These are phyloP conservation scores for Triplophysa bombifrons DNA, from an alignment of 2,797 vertebrate genomes.

Conservation along the genomic window DNA sequence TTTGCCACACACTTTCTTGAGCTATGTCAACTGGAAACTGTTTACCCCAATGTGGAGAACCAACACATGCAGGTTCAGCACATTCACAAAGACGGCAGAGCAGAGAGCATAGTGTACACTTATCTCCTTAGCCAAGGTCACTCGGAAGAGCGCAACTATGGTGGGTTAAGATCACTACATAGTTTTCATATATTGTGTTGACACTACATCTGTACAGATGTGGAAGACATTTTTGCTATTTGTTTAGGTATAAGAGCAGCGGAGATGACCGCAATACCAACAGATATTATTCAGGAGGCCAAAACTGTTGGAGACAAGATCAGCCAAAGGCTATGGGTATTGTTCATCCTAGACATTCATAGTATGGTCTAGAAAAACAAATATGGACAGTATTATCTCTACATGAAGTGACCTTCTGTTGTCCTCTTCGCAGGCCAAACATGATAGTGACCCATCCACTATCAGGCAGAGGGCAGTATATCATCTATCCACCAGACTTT, in stretches of 20 bases:
- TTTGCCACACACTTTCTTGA: constrained; percentile 97
- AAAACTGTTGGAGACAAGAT: constrained; percentile 82
- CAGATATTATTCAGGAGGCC: constrained; percentile 83
- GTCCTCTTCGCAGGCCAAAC: constrained; percentile 77
- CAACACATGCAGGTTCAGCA: constrained; percentile 95
- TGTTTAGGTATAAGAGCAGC: constrained; percentile 89
- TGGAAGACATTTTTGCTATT: not conserved
- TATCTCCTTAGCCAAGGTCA: constrained; percentile 87
- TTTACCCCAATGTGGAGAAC: constrained; percentile 95
- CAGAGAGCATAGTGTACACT: constrained; percentile 86
- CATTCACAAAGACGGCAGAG: constrained; percentile 74
- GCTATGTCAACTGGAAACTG: constrained; percentile 86
- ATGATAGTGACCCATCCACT: constrained; percentile 81
- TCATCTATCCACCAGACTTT: constrained; percentile 84
- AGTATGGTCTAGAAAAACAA: not conserved
- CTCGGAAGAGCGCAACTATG: constrained; percentile 91
- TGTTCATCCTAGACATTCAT: constrained; percentile 41
- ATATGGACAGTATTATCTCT: not conserved
- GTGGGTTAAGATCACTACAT: constrained; percentile 66
- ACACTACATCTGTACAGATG: not conserved
- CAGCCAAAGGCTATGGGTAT: constrained; percentile 85
- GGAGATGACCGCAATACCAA: constrained; percentile 87
- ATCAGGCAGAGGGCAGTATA: constrained; percentile 81
- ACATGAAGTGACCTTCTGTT: not conserved
- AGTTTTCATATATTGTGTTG: not conserved